Base-by-base conservation (phyloP, 2,888 invertebrate species). In the Chironomus tentans region DNA sequence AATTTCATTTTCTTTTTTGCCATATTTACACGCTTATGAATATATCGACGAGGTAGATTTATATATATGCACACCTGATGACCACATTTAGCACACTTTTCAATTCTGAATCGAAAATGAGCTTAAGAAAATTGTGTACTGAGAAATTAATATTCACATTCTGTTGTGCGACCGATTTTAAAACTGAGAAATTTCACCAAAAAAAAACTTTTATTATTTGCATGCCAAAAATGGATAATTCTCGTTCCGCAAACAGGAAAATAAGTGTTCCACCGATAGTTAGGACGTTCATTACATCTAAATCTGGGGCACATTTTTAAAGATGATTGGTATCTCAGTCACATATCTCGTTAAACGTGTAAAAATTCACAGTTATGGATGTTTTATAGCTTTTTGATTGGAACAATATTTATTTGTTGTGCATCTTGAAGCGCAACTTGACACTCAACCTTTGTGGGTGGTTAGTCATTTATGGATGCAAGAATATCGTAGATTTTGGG, bases 1-100 rank as follows among this genome's bases (percentile, higher is more conserved):
- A 65, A 65, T 65, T 65, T 65, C 22, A 65, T 65, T 65, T 65
- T 65, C 65, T 65, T 65, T 65, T 65, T 65, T 65, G 65, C 65
- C 65, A 65, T 65, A 65, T 65, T 65, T 65, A 65, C 65, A 65
- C 65, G 65, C 65, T 21, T 24, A 65, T 24, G 38, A 38, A 38
- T 38, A 38, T 38, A 38, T 38, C 38, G 38, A 38, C 38, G 38
- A 38, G 38, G 38, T 38, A 24, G 65, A 65, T 24, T 24, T 21
- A 65, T 56, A 18, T 65, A 65, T 65, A 65, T 65, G 65, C 65
- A 65, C 24, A 65, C 5, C 2, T 65, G 65, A 65, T 65, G 65
- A 65, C 65, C 65, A 65, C 15, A 65, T 65, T 65, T 24, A 65
- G 65, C 65, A 65, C 65, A 65, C 65, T 65, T 65, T 65, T 65